Percentiles rank a stretch among this genome's conserved stretches.
phyloP scores from a whole-genome alignment of 1,140 invertebrate genomes.

The Mamestra configurata region DNA sequence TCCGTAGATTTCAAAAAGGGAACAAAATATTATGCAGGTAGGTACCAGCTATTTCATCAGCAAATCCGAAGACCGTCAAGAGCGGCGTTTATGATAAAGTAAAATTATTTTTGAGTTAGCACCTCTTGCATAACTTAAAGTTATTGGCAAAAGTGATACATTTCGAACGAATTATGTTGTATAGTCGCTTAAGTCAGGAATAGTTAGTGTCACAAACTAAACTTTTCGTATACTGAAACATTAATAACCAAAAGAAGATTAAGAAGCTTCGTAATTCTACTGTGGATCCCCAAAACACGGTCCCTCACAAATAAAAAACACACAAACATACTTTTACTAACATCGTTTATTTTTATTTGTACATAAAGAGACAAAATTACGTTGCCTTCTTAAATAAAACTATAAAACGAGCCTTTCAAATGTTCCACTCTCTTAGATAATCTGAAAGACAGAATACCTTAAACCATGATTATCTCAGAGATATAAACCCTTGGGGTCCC shows the following conservation, averaged over 20 bases:
- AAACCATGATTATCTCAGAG: conserved; percentile 60
- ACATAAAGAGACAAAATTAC: conserved; percentile 42
- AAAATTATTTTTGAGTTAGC: no score
- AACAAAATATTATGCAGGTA: no score
- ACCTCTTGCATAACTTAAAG: no score
- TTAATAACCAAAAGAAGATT: background rate
- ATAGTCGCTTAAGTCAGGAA: no score
- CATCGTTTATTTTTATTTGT: conserved; percentile 33
- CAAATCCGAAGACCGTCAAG: no score
- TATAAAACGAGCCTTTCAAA: conserved; percentile 42
- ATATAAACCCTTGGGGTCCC: conserved; percentile 7
- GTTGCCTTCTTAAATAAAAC: conserved; percentile 30
- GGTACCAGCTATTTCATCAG: no score
- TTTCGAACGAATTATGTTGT: no score
- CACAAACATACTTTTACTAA: conserved; percentile 24
- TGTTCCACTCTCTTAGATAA: conserved; percentile 27
- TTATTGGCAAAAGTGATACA: no score
- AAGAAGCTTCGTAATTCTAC: background rate
- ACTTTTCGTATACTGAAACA: background rate
- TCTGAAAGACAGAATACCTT: conserved; percentile 60
- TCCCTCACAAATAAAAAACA: conserved; percentile 36
- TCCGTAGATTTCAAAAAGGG: background rate
- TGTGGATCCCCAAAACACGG: background rate
- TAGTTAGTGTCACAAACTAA: no score
- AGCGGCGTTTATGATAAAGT: no score